Evolutionary conservation across 2,797 vertebrate species (phyloP).

Genomic region (Falco columbarius): DNA sequence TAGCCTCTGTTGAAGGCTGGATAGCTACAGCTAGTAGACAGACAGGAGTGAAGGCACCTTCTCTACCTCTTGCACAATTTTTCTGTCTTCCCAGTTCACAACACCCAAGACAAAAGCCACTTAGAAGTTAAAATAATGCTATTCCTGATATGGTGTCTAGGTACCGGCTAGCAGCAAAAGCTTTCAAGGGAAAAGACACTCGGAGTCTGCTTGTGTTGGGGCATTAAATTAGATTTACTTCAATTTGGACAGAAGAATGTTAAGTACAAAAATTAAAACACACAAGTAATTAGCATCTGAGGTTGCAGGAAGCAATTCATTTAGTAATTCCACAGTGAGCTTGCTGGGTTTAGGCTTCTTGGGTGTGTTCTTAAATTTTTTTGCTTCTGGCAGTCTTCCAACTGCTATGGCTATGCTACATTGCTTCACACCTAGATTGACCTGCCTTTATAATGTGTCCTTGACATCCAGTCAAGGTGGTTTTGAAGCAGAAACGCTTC

Average conservation of each 20-base stretch:
- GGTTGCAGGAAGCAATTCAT: not conserved
- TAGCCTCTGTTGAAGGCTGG: not conserved
- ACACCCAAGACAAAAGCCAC: not conserved
- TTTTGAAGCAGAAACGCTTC: not conserved
- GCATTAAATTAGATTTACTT: constrained; percentile 4
- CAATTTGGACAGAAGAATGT: not conserved
- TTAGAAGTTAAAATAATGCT: not conserved
- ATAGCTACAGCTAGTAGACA: not conserved
- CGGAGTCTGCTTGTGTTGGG: not conserved
- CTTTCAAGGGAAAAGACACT: not conserved
- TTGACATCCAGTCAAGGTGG: constrained; percentile 7
- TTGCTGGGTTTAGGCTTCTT: not conserved
- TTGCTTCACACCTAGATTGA: constrained; percentile 35
- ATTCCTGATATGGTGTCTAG: not conserved
- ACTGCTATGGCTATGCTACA: not conserved
- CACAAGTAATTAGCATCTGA: constrained; percentile 8
- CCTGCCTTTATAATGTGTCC: not conserved
- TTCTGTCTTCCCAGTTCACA: not conserved
- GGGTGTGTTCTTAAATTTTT: not conserved
- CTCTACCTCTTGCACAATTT: not conserved
- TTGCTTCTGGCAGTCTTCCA: constrained; percentile 15
- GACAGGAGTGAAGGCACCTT: not conserved
- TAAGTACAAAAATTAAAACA: constrained; percentile 16
- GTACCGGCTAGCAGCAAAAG: not conserved
- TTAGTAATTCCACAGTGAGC: not conserved